Evolutionary conservation across 2,888 invertebrate genomes (phyloP).

Genomic region (Eugnorisma glareosa): DNA sequence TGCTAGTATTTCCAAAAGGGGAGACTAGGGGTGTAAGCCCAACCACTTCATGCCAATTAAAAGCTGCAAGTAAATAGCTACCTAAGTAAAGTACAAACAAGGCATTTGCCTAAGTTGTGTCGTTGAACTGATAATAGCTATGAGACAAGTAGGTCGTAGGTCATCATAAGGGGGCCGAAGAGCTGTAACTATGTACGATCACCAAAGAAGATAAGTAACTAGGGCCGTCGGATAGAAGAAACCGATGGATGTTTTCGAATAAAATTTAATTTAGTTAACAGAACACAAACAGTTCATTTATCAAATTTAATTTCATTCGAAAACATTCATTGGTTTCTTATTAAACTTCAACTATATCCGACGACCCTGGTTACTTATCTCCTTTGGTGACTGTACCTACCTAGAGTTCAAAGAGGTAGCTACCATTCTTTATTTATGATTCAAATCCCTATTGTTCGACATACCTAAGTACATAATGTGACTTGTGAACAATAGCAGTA

Average conservation of each 20-base stretch:
- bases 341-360: too few species aligned
- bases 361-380: too few species aligned
- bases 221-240: too few species aligned
- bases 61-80: not conserved
- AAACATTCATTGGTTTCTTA: too few species aligned
- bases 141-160: not conserved
- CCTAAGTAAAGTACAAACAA: not conserved
- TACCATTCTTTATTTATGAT: not conserved
- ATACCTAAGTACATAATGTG: slow-evolving; percentile 19
- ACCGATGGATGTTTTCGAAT: too few species aligned
- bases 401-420: not conserved
- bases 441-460: slow-evolving; percentile 20
- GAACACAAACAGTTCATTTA: too few species aligned
- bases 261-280: too few species aligned
- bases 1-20: not conserved
- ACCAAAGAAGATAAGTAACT: too few species aligned
- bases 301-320: too few species aligned
- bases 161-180: not conserved
- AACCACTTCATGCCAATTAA: not conserved
- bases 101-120: not conserved
- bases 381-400: too few species aligned
- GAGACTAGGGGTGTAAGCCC: not conserved
- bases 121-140: not conserved
- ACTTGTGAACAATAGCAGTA: slow-evolving; percentile 25
- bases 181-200: not conserved